phyloP scores from a whole-genome alignment of 2,113 vertebrate genomes.

The Tetrao urogallus region DNA sequence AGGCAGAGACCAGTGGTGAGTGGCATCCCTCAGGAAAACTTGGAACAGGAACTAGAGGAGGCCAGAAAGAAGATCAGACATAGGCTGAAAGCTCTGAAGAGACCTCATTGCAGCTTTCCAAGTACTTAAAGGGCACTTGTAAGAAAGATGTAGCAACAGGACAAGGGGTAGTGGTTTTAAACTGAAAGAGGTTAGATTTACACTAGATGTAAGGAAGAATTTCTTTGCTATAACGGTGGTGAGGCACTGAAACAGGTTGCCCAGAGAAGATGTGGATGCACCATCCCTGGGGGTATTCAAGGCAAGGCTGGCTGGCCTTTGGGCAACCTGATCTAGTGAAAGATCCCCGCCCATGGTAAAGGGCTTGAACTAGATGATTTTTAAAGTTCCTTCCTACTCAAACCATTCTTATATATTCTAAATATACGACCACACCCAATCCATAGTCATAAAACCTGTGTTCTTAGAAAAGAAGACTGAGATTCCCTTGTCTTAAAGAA shows the following conservation, averaged over 20 bases:
- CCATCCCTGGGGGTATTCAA: not conserved
- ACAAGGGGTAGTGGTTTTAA: not conserved
- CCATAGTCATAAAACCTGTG: not conserved
- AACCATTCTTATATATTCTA: not conserved
- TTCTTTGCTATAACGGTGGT: not conserved
- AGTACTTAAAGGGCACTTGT: not conserved
- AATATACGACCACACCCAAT: not conserved
- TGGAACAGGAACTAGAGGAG: not conserved
- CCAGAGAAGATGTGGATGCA: not conserved
- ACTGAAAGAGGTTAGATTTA: not conserved
- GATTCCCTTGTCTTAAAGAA: not conserved
- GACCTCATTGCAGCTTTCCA: not conserved
- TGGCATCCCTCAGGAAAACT: not conserved
- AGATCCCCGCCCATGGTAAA: not conserved
- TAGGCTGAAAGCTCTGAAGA: not conserved
- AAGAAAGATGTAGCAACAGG: not conserved
- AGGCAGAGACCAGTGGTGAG: not conserved
- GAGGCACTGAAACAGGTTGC: not conserved
- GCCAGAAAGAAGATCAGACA: not conserved
- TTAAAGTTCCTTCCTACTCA: not conserved
- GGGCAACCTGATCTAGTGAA: not conserved
- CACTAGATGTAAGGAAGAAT: not conserved
- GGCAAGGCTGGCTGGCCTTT: not conserved
- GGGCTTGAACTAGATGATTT: not conserved
- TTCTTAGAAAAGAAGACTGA: not conserved